Evolutionary conservation across 2,797 vertebrate species (phyloP), one percentile per base, ranked within the genome.

Genomic region (Varecia variegata): DNA sequence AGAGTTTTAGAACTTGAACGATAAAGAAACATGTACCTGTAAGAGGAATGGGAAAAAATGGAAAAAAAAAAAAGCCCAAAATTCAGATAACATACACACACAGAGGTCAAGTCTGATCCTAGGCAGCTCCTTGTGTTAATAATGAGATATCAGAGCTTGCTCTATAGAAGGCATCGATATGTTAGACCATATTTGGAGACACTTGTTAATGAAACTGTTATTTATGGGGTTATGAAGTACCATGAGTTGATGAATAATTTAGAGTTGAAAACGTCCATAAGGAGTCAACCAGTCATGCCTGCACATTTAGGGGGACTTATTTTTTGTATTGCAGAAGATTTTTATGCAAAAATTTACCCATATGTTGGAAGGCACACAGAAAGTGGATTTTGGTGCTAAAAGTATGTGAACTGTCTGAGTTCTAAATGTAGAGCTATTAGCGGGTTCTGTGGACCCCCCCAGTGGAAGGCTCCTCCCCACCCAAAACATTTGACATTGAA

Each of bases 1-100:
- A 81, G 94, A 97, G 93, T 43, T 0, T 98, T 98, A 83, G 60
- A 92, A 92, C 71, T 97, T 32, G 6, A 98, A 80, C n/a, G 90
- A 50, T 27, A 93, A 95, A 97, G 95, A 97, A 96, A 97, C 86
- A 71, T 97, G 97, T 56, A 88, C 91, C 94, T 97, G 67, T 97
- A 98, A 98, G 85, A 95, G 88, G 80, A 98, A 92, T 96, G 88
- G 88, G 81, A 40, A 73, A 94, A 87, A 81, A 62, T 97, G 95
- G 87, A 97, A 93, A 95, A 86, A 96, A 86, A 84, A 97, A 97
- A 94, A 95, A 50, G 54, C 35, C 43, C 58, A 77, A 83, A 90
- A 82, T 89, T 93, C 52, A 80, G 25, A 65, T 77, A 38, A 18
- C 17, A 54, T 21, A 6, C 25, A 21, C 5, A 90, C 58, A 67